Evolutionary conservation across 2,888 invertebrate genomes (phyloP), one percentile per base, ranked within the genome.

Genomic region (Epinotia demarniana): DNA sequence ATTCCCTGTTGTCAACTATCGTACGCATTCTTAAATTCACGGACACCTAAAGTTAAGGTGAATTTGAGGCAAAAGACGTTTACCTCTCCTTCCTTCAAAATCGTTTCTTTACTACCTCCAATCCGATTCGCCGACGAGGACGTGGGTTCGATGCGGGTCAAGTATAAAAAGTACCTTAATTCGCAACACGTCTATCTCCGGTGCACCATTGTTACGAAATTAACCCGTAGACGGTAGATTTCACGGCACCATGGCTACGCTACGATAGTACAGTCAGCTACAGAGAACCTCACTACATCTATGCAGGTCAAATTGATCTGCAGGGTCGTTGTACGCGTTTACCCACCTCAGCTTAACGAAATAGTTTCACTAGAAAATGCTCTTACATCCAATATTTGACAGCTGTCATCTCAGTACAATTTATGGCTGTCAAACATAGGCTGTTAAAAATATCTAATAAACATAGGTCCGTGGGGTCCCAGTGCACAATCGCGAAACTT

Each of bases 61-160:
- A 16, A 16, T 49, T 49, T 49, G 16, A 49, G 16, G 16, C 16
- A 49, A 49, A 49, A 49, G 16, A 12, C 43, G 43, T 43, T 43
- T 1, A 43, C 43, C 43, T 43, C 43, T 43, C 2, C 0, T 12
- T 19, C 46, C 46, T 19, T 63, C 46, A 46, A 63, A 46, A 46
- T 66, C 13, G 49, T 64, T 64, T 23, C 23, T 9, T 49, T 23
- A 53, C 27, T 9, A 19, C 39, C 27, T 16, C 57, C 18, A 43
- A 68, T 58, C 43, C 43, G 39, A 23, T 63, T 39, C 55, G n/a
- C n/a, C n/a, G 49, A 19, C n/a, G 2, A 63, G 12, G 55, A 55
- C 72, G 72, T 46, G 72, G 12, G 72, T 55, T 63, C 43, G 55
- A 43, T 12, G 2, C 63, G 72, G 72, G 43, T 62, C 63, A 63